A percentile compares a stretch with the other conserved stretches of the same genome.
phyloP scores from a whole-genome alignment of 2,113 vertebrate species.

The Oncorhynchus keta region DNA sequence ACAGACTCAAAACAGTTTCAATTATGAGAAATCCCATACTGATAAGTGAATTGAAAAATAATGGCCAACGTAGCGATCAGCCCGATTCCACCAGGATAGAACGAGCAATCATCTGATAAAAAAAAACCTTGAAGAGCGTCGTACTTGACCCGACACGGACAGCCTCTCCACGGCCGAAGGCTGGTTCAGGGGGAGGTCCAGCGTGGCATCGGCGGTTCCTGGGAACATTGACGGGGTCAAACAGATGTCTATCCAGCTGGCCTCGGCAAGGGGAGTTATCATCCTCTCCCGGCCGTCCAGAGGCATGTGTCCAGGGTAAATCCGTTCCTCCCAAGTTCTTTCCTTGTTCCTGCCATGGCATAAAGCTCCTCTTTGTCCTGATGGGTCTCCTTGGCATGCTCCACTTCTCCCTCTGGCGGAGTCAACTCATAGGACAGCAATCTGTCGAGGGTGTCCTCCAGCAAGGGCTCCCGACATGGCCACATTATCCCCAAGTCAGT shows the following conservation, averaged over 20 bases:
- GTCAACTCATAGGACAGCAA: conserved; percentile 41
- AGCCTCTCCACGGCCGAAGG: conserved; percentile 77
- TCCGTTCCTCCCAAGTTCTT: conserved; percentile 59
- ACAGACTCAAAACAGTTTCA: background rate
- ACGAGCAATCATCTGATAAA: conserved; percentile 19
- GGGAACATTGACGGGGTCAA: conserved; percentile 56
- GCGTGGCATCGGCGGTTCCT: conserved; percentile 51
- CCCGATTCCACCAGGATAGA: background rate
- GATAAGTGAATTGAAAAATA: too few species aligned
- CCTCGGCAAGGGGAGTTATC: conserved; percentile 67
- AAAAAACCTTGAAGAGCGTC: background rate
- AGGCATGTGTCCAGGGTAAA: conserved; percentile 42
- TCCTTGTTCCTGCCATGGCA: conserved; percentile 46
- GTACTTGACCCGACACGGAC: conserved; percentile 92
- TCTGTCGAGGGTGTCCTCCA: conserved; percentile 63
- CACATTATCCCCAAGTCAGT: conserved; percentile 46
- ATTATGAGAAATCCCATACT: background rate
- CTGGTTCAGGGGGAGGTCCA: conserved; percentile 68
- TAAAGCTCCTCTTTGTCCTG: background rate
- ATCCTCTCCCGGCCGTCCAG: conserved; percentile 50
- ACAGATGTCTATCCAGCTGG: conserved; percentile 65
- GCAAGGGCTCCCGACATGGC: conserved; percentile 57
- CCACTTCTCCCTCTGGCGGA: background rate
- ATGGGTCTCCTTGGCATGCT: conserved; percentile 25
- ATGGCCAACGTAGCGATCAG: too few species aligned